These are phyloP conservation scores for Cylloceria caligata DNA, from an alignment of 2,888 invertebrate genomes.

Conservation along the genomic window DNA sequence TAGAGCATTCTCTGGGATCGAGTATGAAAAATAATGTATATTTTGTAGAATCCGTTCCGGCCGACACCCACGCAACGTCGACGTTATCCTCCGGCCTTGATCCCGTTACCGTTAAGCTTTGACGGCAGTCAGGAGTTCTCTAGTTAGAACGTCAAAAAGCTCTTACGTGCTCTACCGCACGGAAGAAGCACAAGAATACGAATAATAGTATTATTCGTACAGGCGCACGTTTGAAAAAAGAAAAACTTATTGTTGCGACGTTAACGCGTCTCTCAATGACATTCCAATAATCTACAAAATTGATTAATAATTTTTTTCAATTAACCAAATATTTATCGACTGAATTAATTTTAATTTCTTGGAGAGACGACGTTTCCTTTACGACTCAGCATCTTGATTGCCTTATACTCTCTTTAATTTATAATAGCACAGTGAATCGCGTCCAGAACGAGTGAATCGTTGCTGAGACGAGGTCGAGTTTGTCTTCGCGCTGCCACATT, in stretches of 20 bases:
- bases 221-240: background rate
- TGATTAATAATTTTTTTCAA: background rate
- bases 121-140: constrained; percentile 9
- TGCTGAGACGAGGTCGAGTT: constrained; percentile 37
- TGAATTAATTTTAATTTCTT: background rate
- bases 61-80: constrained; percentile 31
- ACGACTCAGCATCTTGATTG: background rate
- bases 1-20: background rate
- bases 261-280: background rate
- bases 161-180: background rate
- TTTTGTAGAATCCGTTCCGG: constrained; percentile 42
- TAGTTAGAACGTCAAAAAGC: constrained; percentile 27
- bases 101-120: constrained; percentile 30
- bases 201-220: no score
- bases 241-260: background rate
- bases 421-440: constrained; percentile 2
- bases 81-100: constrained; percentile 41
- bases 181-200: background rate
- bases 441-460: constrained; percentile 22
- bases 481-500: constrained; percentile 3
- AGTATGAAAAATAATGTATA: constrained; percentile 29
- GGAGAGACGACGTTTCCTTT: background rate
- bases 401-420: constrained; percentile 7
- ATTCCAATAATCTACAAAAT: background rate
- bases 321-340: background rate